phyloP scores from a whole-genome alignment of 2,888 invertebrate species.

The Anthoptus insignis region DNA sequence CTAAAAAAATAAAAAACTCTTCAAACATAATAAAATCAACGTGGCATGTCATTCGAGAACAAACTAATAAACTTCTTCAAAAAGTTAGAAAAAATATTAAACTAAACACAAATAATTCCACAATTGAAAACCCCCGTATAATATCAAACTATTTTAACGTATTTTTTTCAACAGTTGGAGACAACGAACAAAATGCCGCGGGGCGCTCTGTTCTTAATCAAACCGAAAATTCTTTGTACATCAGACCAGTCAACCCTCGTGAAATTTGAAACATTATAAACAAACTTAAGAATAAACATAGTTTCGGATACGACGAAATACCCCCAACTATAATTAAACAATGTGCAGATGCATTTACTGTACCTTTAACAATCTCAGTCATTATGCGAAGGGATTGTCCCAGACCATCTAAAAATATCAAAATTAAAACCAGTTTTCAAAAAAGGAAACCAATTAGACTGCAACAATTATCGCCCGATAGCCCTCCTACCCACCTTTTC shows the following conservation, averaged over 20 bases:
- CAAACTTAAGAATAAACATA: slow-evolving; percentile 22
- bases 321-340: slow-evolving; percentile 1
- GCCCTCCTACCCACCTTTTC: slow-evolving; percentile 36
- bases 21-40: background rate
- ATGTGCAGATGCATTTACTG: background rate
- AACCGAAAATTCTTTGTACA: slow-evolving; percentile 20
- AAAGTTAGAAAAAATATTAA: background rate
- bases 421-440: slow-evolving; percentile 20
- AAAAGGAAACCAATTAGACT: slow-evolving; percentile 27
- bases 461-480: slow-evolving; percentile 40
- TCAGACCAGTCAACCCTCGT: background rate
- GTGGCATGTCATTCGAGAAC: background rate
- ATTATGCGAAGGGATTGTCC: background rate
- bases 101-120: background rate
- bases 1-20: background rate
- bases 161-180: background rate
- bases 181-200: background rate
- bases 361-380: background rate
- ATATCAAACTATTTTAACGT: slow-evolving; percentile 5
- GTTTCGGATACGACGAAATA: slow-evolving; percentile 6
- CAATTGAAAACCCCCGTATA: background rate
- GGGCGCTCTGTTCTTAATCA: background rate
- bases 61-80: slow-evolving; percentile 1
- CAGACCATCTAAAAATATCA: background rate
- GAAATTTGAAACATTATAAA: slow-evolving; percentile 7